Evolutionary conservation across 2,888 invertebrate species (phyloP), one percentile per base, ranked within the genome.

Genomic region (Plagodis dolabraria): DNA sequence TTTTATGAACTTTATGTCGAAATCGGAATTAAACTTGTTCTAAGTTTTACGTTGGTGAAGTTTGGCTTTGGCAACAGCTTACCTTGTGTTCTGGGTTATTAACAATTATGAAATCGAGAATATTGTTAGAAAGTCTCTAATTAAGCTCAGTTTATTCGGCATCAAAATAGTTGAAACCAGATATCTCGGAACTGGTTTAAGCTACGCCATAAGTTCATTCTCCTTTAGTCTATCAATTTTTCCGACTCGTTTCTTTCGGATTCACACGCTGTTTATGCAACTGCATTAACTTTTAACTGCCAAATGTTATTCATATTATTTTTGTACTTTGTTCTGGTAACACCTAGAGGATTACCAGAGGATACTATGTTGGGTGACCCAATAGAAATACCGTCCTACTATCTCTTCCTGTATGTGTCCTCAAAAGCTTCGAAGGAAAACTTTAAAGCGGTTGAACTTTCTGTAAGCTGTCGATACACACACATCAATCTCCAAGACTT

Each of bases 221-320:
- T 49, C 59, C 54, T 58, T n/a, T 47, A 47, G 54, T 59, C 47
- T 55, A 55, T 55, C 47, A 45, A 60, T 51, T 60, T 44, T 55
- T 47, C 51, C 46, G 40, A 59, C 50, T 42, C 42, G 49, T 9
- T 6, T 46, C 10, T 53, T 34, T 54, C 53, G 47, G 36, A 53
- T 48, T 60, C 49, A 51, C 36, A 45, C 38, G 22, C 8, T 11
- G 43, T 7, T 7, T 34, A 42, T 53, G 47, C 33, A 34, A 40
- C 35, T 33, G 45, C 42, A 57, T 53, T 53, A 57, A 48, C 53
- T 47, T 38, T 33, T n/a, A 11, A 45, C 51, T 46, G 47, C 35
- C 38, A 47, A 34, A 33, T 10, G 12, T 12, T 48, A 12, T 11
- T 48, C 22, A 47, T 11, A 35, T 11, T 11, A n/a, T 47, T 34